Base-by-base conservation (phyloP, 1,140 invertebrate species). In the Philopotamus ludificatus region DNA sequence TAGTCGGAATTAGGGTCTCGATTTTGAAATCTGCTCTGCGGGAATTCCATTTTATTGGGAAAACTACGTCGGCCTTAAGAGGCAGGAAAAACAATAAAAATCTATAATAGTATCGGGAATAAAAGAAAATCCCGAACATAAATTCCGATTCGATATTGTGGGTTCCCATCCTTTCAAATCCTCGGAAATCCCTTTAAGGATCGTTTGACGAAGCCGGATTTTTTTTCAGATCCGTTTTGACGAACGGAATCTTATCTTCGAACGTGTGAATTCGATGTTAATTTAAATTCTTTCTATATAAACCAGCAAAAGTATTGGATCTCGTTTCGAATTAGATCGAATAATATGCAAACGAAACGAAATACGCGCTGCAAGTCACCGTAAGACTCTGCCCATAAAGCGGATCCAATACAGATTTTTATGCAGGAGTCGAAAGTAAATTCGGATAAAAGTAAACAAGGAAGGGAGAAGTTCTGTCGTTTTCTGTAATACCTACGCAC, bases 61-160 rank as follows among this genome's bases (percentile, higher is more conserved):
- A 34, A 4, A 4, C 28, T 4, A 34, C 28, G 12, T 34, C 28
- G 28, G 12, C 28, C 28, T 12, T 34, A 7, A 47, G 16, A 47
- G n/a, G 45, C 45, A 47, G n/a, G n/a, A n/a, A n/a, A n/a, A 34
- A 68, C 51, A 60, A 68, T 64, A 59, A 68, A 68, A 64, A 25
- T 50, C 39, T 64, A 34, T 68, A 61, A 64, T 64, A 47, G 66
- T 22, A 1, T 21, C 47, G 44, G 49, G 62, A 44, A 68, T 64
- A 65, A 61, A 65, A 68, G 66, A 51, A 65, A 68, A 68, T 68
- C 66, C 55, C 39, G 57, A 42, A 60, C 47, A 68, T 68, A 68
- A 68, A 68, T 68, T 64, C 61, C 45, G 62, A 60, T 65, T 54
- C 49, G 57, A 57, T 39, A 28, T 57, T 54, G 49, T 47, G 28